These are phyloP conservation scores for Perca fluviatilis DNA, from an alignment of 2,113 vertebrate genomes.

Conservation along the genomic window DNA sequence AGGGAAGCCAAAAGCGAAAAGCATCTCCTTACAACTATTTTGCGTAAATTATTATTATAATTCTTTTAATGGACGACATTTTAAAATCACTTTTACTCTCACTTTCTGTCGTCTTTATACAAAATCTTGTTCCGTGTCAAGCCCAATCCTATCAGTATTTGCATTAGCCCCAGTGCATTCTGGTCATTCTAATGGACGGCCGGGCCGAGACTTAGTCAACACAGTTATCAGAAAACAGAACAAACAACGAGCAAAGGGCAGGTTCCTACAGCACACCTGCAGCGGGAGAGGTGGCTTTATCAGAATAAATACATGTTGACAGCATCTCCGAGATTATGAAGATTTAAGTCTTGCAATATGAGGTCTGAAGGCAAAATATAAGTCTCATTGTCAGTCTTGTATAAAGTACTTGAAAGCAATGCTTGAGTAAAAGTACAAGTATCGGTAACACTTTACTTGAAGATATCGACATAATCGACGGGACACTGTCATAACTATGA, in stretches of 20 bases:
- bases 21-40: not conserved
- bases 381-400: too few relatives aligned
- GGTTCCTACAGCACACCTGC: slow-evolving; percentile 36
- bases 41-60: not conserved
- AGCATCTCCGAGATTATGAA: not conserved
- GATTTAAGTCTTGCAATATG: not conserved
- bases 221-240: slow-evolving; percentile 69
- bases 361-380: not conserved
- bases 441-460: too few relatives aligned
- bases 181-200: slow-evolving; percentile 23
- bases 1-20: not conserved
- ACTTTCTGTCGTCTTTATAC: not conserved
- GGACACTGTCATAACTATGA: too few relatives aligned
- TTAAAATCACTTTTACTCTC: not conserved
- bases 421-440: too few relatives aligned
- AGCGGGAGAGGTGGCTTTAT: not conserved
- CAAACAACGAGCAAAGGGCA: slow-evolving; percentile 62
- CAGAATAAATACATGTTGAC: not conserved
- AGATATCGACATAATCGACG: too few relatives aligned
- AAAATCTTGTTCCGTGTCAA: not conserved
- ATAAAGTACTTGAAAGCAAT: too few relatives aligned
- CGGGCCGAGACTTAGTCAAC: slow-evolving; percentile 49
- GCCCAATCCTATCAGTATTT: slow-evolving; percentile 57
- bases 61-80: not conserved
- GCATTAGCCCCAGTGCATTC: slow-evolving; percentile 41